phyloP scores from a whole-genome alignment of 2,888 invertebrate genomes.

The Trichogramma dendrolimi region DNA sequence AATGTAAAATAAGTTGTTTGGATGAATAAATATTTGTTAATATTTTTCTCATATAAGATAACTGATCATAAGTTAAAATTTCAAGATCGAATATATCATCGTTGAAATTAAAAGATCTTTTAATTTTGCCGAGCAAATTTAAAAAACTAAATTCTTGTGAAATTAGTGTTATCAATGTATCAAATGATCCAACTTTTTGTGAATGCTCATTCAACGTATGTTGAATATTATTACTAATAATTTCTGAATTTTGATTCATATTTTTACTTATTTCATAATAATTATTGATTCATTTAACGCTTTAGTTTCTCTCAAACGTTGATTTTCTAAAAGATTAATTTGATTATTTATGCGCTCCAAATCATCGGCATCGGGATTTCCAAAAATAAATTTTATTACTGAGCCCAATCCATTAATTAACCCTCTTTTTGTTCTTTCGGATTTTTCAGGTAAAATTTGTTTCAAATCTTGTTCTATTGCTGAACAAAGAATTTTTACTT shows the following conservation, averaged over 20 bases:
- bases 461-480: neutral
- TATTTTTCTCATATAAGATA: no score
- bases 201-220: neutral
- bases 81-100: constrained; percentile 27
- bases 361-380: neutral
- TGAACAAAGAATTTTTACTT: no score
- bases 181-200: neutral
- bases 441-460: neutral
- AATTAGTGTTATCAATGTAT: neutral
- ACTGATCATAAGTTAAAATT: neutral
- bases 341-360: neutral
- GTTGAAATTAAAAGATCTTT: neutral
- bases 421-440: neutral
- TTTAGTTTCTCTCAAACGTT: neutral
- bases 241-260: neutral
- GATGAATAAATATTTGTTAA: no score
- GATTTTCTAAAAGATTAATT: neutral
- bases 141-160: neutral
- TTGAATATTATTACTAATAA: constrained; percentile 1
- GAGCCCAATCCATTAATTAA: neutral
- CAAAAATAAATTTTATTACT: neutral
- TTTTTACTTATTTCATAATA: neutral
- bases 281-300: neutral
- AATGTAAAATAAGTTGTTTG: no score
- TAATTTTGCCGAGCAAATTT: neutral